A percentile compares a stretch with the other conserved stretches of the same genome.
Evolutionary conservation across 2,888 invertebrate species (phyloP).

Genomic region (Hofmannophila pseudospretella): DNA sequence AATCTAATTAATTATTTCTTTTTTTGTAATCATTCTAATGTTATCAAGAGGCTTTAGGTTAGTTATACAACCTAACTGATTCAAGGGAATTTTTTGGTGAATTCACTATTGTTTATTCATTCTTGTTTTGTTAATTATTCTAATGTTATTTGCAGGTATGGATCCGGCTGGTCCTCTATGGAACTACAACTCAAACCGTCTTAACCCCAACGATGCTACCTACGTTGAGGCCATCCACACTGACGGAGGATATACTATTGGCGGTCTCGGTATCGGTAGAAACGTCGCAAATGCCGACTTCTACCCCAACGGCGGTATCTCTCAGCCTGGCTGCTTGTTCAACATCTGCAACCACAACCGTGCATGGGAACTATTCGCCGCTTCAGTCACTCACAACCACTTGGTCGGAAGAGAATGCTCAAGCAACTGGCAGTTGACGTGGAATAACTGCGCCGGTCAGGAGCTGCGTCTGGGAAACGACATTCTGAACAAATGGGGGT

Average conservation of each 20-base stretch:
- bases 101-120: too few relatives aligned
- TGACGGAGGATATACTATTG: constrained; percentile 43
- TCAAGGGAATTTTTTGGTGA: neutral
- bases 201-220: constrained; percentile 33
- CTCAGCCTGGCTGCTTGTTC: constrained; percentile 29
- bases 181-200: constrained; percentile 19
- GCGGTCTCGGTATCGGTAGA: constrained; percentile 53
- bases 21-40: too few relatives aligned
- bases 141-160: constrained; percentile 21
- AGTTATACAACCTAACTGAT: too few relatives aligned
- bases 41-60: too few relatives aligned
- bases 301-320: constrained; percentile 70
- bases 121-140: neutral
- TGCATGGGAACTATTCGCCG: constrained; percentile 35
- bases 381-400: constrained; percentile 30
- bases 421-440: constrained; percentile 19
- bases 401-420: constrained; percentile 27
- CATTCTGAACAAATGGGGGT: constrained; percentile 29
- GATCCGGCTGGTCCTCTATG: constrained; percentile 39
- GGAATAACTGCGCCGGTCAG: constrained; percentile 25
- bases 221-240: constrained; percentile 44
- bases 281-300: constrained; percentile 69
- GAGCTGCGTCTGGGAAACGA: constrained; percentile 32
- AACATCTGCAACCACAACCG: constrained; percentile 34
- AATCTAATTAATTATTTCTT: too few relatives aligned